Evolutionary conservation across 2,113 vertebrate genomes (phyloP).

Genomic region (Paradisaea rubra): DNA sequence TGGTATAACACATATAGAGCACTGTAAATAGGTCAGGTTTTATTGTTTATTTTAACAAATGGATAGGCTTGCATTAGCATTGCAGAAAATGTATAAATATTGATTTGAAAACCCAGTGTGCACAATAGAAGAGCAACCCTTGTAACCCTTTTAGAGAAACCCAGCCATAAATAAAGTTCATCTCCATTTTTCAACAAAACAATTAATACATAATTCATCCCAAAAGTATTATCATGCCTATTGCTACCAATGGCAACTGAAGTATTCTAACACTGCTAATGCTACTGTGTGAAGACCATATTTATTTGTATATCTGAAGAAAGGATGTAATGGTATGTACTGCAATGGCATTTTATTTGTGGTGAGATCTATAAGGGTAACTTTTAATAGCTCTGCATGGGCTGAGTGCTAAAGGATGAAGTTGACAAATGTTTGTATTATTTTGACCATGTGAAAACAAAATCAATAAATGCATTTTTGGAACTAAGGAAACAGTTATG

Average conservation of each 20-base stretch:
- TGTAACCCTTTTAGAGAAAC: conserved; percentile 81
- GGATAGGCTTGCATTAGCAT: conserved; percentile 73
- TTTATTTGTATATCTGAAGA: conserved; percentile 47
- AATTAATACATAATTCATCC: conserved; percentile 79
- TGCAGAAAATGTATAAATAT: conserved; percentile 81
- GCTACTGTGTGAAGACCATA: not conserved
- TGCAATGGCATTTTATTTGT: conserved; percentile 66
- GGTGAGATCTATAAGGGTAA: conserved; percentile 50
- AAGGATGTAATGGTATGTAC: not conserved
- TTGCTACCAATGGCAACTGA: conserved; percentile 42
- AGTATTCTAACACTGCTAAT: conserved; percentile 17
- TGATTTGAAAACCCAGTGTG: conserved; percentile 76
- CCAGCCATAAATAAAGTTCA: conserved; percentile 76
- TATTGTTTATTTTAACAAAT: conserved; percentile 79
- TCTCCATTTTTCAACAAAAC: conserved; percentile 67
- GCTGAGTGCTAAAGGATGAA: conserved; percentile 65
- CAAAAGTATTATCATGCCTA: conserved; percentile 57
- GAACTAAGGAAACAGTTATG: conserved; percentile 56
- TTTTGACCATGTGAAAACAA: conserved; percentile 71
- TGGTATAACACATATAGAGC: conserved; percentile 12
- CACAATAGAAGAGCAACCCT: conserved; percentile 73
- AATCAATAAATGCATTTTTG: conserved; percentile 74
- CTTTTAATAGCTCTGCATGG: conserved; percentile 57
- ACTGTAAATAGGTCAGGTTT: conserved; percentile 72
- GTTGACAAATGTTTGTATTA: conserved; percentile 73